Base-by-base conservation (phyloP, 2,113 vertebrate genomes). In the Geothlypis trichas region DNA sequence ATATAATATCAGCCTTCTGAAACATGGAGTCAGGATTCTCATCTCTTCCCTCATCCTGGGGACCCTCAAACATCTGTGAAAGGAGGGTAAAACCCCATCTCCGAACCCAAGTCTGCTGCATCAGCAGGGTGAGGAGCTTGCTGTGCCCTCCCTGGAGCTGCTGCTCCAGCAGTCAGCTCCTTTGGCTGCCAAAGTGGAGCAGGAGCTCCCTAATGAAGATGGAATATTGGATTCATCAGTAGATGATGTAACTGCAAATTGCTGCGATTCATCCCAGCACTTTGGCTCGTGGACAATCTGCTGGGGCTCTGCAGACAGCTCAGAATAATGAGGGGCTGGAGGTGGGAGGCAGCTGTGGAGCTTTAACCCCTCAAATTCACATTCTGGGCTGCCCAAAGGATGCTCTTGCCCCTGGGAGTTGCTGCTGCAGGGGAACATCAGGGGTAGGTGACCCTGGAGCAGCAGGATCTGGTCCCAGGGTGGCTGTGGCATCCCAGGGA, bases 241-340 rank as follows among this genome's bases (percentile, higher is more conserved):
- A 49, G 80, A 54, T 89, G 94, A 94, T 89, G 82, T 63, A 82
- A 85, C 52, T 69, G 78, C 78, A 75, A 76, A 91, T 83, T 68
- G 84, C 85, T 49, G 78, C 4, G 0, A 72, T 91, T 37, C 84
- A 78, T 73, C 78, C 78, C 59, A 9, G 81, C 0, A 0, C 62
- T 69, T 68, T 10, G 49, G 82, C 82, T 79, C 6, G 0, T 5
- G 51, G 44, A 55, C 49, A 14, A 6, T 3, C 74, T 72, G 82
- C 84, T 80, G 33, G 21, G 71, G 46, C 69, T 55, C 39, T 35
- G 66, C 55, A 46, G 65, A 55, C 4, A 5, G 65, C 71, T 87
- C 75, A 28, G 44, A 17, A 44, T 85, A 46, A 86, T 5, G 21
- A 89, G 92, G 62, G 82, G 28, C 41, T 24, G 28, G 33, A 19